Base-by-base conservation (phyloP, 2,888 invertebrate genomes). In the Myathropa florea region DNA sequence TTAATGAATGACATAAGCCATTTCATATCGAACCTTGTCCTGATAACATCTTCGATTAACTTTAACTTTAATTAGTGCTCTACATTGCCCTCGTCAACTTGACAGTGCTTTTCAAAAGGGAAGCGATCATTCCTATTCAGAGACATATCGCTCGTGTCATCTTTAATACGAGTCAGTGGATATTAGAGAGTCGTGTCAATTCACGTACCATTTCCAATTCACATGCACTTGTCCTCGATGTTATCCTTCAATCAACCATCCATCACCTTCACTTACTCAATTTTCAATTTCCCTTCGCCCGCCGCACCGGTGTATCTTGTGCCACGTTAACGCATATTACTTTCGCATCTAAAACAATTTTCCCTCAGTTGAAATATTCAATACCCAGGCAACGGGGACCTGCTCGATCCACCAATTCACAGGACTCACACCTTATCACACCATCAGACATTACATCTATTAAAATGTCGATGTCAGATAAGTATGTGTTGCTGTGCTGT, bases 301-400 rank as follows among this genome's bases (percentile, higher is more conserved):
- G 3, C 14, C 7, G 6, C 23, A 14, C 18, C 12, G 2, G n/a
- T 26, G 18, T 55, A 72, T 46, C 23, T 28, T 71, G 57, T 67
- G 71, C 68, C 76, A 75, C 68, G 36, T 83, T 84, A 65, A 61
- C 65, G 67, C 70, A 39, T 70, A 78, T 83, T 57, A 67, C 57
- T 71, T 71, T 75, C 83, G 18, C 86, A 79, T 86, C 71, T 79
- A 86, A 86, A 83, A 83, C 78, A 86, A 86, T 86, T 86, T 86
- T 59, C 82, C 18, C 60, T 36, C 60, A 53, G 78, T 86, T 73
- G 72, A 70, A 70, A 59, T 28, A 67, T 70, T 18, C 26, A 53
- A 70, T 36, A 46, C 64, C 14, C 28, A 21, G 6, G 57, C 60
- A 23, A 33, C 4, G 28, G 10, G 64, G 2, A n/a, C 10, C 21